These are phyloP conservation scores for Peromyscus aztecus DNA, from an alignment of 2,797 vertebrate species.

Conservation along the genomic window DNA sequence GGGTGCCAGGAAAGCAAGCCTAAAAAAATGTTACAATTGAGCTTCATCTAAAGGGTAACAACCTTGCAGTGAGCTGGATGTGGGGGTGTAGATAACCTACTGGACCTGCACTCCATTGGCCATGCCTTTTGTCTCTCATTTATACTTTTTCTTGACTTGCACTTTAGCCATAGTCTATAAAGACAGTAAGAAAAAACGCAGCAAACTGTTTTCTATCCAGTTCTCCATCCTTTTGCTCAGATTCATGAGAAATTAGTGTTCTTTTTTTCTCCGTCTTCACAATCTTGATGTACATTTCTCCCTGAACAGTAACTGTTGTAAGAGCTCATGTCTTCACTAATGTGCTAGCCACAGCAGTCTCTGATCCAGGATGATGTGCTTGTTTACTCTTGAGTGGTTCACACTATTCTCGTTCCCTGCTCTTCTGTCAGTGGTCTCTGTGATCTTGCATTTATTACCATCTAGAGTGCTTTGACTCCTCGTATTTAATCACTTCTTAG, in stretches of 20 bases:
- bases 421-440: background rate
- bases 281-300: conserved; percentile 4
- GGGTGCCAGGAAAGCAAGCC: background rate
- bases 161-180: background rate
- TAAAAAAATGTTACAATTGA: background rate
- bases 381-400: background rate
- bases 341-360: too few relatives aligned
- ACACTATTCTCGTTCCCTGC: background rate
- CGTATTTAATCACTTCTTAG: background rate
- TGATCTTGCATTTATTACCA: background rate
- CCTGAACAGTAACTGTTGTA: background rate
- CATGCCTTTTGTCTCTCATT: conserved; percentile 46
- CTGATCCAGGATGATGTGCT: background rate
- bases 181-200: conserved; percentile 26
- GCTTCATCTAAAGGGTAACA: background rate
- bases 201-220: background rate
- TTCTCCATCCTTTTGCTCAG: background rate
- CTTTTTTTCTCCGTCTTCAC: background rate
- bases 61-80: background rate
- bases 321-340: background rate
- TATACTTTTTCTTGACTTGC: background rate
- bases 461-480: conserved; percentile 27
- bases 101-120: background rate
- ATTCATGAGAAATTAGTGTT: background rate
- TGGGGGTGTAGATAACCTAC: background rate